These are phyloP conservation scores for Loxodonta africana DNA, from an alignment of 2,113 vertebrate species.

Conservation along the genomic window DNA sequence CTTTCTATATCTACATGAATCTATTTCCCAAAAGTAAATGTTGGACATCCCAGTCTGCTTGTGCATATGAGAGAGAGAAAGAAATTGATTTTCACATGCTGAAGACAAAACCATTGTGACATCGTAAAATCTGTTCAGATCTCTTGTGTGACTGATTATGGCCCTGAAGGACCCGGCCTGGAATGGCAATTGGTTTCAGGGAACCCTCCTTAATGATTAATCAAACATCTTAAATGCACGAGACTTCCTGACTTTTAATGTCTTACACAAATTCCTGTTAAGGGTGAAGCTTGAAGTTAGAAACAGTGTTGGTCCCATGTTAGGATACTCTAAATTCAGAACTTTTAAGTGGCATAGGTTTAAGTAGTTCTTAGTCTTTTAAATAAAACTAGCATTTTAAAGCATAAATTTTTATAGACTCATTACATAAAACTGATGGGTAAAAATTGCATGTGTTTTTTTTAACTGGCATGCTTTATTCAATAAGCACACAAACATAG, in stretches of 20 bases:
- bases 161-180: not conserved
- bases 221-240: not conserved
- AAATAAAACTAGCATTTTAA: slow-evolving; percentile 15
- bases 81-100: not conserved
- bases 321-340: not conserved
- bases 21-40: not conserved
- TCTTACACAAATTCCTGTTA: not conserved
- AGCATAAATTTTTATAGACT: not conserved
- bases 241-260: not conserved
- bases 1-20: not conserved
- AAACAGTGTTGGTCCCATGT: not conserved
- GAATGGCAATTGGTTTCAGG: not conserved
- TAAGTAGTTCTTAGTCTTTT: slow-evolving; percentile 8
- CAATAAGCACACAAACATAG: not conserved
- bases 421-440: not conserved
- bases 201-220: not conserved
- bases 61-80: too few relatives aligned
- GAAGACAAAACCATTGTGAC: not conserved
- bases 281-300: not conserved
- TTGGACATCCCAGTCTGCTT: not conserved
- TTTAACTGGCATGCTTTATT: slow-evolving; percentile 42
- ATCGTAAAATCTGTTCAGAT: not conserved
- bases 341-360: not conserved
- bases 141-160: not conserved
- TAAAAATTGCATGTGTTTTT: slow-evolving; percentile 7